Evolutionary conservation across 1,140 invertebrate genomes (phyloP), one percentile per base, ranked within the genome.

Genomic region (Habropoda laboriosa): DNA sequence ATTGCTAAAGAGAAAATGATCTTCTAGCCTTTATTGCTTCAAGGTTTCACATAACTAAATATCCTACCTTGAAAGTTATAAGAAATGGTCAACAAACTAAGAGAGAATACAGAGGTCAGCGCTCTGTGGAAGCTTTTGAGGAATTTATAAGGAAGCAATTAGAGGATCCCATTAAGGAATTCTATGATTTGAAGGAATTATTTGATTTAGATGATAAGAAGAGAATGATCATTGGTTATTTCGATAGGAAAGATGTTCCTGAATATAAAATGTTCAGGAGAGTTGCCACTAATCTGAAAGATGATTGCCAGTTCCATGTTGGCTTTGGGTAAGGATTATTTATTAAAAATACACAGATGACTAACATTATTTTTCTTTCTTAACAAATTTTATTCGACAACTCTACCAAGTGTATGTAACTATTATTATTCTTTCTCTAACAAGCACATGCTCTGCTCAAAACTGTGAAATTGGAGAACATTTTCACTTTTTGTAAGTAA

Each of bases 31-130:
- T 95, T 64, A 94, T 99, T 64, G 97, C 98, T 12, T 95, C 96
- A 13, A 95, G 97, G 85, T 99, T 98, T 93, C 97, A 99, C 88
- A 99, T 99, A 58, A 97, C 96, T 21, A 99, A 99, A 94, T 99
- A 99, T 94, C 99, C 99, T 32, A 99, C 99, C 21, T 92, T 99
- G 47, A 99, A 99, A 94, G 93, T 99, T 27, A 97, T 99, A 88
- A 95, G 97, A 42, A 99, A 99, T 95, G 99, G 99, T 1, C 95
- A 98, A 88, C 95, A 97, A 12, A 95, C 96, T 1, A 99, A 99
- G 93, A 95, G 96, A 88, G 99, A 99, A 93, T 99, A 99, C 88
- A 95, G 99, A 89, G 98, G 94, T 1, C 95, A 96, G 83, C 92
- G 96, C 73, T 97, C 97, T 10, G 94, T 94, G 0, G 96, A 99